phyloP scores from a whole-genome alignment of 2,113 vertebrate species.

The Callospermophilus lateralis region DNA sequence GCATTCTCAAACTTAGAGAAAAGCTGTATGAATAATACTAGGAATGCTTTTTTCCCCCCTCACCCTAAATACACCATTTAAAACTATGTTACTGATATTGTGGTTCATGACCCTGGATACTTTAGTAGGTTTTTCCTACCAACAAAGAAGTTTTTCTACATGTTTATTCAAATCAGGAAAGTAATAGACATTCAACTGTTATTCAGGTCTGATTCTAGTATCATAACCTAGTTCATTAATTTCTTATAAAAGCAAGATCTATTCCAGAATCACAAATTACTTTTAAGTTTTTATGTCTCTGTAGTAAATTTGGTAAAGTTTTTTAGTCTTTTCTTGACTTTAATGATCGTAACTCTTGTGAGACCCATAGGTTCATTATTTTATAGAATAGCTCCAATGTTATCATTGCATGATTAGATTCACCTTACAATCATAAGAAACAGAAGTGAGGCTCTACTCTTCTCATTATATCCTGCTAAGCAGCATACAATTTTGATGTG shows the following conservation, averaged over 20 bases:
- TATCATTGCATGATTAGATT: not conserved
- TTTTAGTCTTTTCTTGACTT: not conserved
- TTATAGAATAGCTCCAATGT: not conserved
- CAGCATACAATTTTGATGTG: accelerated
- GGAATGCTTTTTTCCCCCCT: not conserved
- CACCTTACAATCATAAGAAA: not conserved
- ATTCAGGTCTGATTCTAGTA: not conserved
- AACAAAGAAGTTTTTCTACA: not conserved
- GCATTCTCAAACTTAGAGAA: not conserved
- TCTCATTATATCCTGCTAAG: not conserved
- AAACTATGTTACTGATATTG: not conserved
- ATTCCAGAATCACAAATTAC: not conserved
- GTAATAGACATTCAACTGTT: not conserved
- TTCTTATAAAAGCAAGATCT: not conserved
- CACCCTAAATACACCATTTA: not conserved
- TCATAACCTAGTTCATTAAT: not conserved
- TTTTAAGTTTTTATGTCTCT: not conserved
- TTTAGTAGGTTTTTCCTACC: not conserved
- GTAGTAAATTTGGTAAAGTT: not conserved
- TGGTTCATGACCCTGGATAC: no score
- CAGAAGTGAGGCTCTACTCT: not conserved
- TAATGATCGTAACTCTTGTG: not conserved
- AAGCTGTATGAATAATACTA: not conserved
- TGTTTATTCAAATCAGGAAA: not conserved
- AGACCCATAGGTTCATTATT: not conserved